These are phyloP conservation scores for Acleris cristana DNA, from an alignment of 2,888 invertebrate species.

Conservation along the genomic window DNA sequence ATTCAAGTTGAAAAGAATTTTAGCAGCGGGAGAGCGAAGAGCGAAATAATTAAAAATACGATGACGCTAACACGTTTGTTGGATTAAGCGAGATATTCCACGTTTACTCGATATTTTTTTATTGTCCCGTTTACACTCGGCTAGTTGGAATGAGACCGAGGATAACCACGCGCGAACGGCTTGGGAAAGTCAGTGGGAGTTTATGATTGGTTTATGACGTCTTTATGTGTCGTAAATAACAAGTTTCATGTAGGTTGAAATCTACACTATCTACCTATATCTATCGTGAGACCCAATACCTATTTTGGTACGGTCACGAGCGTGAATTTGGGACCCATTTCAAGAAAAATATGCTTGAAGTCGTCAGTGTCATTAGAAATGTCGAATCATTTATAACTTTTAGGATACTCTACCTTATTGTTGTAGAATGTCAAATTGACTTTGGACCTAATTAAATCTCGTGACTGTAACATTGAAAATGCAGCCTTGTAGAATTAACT, in stretches of 20 bases:
- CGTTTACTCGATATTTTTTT: neutral
- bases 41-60: conserved; percentile 41
- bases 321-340: no score
- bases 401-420: no score
- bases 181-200: neutral
- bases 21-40: conserved; percentile 1
- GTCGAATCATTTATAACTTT: no score
- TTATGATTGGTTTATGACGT: neutral
- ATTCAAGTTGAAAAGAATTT: conserved; percentile 1
- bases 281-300: no score
- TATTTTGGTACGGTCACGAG: no score
- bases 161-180: neutral
- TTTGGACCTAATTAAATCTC: no score
- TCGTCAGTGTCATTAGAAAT: no score
- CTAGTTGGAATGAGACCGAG: neutral
- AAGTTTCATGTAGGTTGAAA: neutral
- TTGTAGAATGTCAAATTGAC: no score
- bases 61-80: conserved; percentile 41
- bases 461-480: no score
- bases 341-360: no score
- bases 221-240: neutral
- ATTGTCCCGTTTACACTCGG: neutral
- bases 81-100: conserved; percentile 39
- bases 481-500: no score
- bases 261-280: no score